Evolutionary conservation across 2,797 vertebrate genomes (phyloP), one percentile per base, ranked within the genome.

Genomic region (Sparidentex hasta): DNA sequence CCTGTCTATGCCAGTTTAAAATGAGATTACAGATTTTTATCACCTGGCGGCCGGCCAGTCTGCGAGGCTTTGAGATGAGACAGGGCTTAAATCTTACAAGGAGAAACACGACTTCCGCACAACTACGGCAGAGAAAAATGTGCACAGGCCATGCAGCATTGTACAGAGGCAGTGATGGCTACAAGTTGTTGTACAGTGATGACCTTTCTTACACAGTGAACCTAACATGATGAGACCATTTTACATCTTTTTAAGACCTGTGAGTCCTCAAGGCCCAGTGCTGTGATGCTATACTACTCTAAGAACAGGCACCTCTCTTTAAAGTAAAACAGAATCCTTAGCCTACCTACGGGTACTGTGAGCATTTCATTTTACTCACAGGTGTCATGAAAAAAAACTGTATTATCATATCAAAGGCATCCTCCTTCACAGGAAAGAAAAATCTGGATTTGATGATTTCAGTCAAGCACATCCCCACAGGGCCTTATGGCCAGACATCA

Each of bases 1-100:
- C 73, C 85, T 75, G 86, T 93, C 92, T 91, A 88, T 89, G 83
- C 78, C 80, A 92, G 87, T 90, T 94, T 91, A 94, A 93, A 94
- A 94, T 90, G 85, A 93, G 89, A 94, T 93, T 93, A 94, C 91
- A 88, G 92, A 95, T 93, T 94, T 94, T 91, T 92, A 93, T 92
- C 93, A 92, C 92, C 85, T 91, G 90, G 93, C 89, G 27, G 68
- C 80, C 17, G 57, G 88, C 89, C 92, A 90, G 88, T 83, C 70
- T 86, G 77, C 61, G 17, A 74, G 88, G 86, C 89, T 90, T 86
- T 87, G 79, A 85, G 76, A 90, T 86, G 83, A 88, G 83, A 90
- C 81, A 62, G 52, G 89, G 83, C 84, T 76, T 85, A 83, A 91
- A 91, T 89, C 91, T 86, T 68, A 88, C 86, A 81, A 82, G 81